Conservation (phyloP, 2,113 vertebrate genomes). For the Probosciger aterrimus region DNA sequence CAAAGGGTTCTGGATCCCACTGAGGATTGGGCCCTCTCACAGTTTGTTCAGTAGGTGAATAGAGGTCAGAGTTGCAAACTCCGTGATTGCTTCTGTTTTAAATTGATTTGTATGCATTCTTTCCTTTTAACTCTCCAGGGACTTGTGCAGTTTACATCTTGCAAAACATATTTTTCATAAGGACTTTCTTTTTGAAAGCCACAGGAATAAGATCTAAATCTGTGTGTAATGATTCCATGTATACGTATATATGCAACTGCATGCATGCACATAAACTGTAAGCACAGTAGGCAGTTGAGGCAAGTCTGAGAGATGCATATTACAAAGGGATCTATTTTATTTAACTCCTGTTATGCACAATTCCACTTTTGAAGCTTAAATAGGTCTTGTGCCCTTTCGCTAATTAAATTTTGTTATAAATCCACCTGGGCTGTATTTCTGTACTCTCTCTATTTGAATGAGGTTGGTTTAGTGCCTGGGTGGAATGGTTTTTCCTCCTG, state of each 20-base stretch:
- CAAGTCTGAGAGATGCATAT: background rate
- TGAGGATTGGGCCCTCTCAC: background rate
- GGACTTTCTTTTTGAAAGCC: background rate
- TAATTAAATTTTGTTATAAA: constrained; percentile 67
- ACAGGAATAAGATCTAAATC: background rate
- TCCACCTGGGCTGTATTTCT: constrained; percentile 40
- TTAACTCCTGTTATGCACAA: background rate
- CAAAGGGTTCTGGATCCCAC: background rate
- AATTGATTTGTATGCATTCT: background rate
- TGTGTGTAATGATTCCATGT: background rate
- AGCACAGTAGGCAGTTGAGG: background rate
- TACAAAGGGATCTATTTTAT: background rate
- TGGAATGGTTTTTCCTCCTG: constrained; percentile 50
- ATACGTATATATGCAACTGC: fast-evolving
- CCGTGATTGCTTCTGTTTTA: background rate
- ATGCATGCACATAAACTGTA: background rate
- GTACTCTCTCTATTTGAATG: constrained; percentile 53
- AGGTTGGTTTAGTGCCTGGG: background rate
- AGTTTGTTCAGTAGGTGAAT: background rate
- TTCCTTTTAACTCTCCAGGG: background rate
- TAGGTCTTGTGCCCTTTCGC: constrained; percentile 28
- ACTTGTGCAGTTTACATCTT: background rate
- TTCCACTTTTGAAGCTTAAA: background rate
- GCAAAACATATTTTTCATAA: background rate
- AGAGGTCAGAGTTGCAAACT: background rate